Evolutionary conservation across 2,113 vertebrate species (phyloP), one percentile per base, ranked within the genome.

Genomic region (Tachysurus vachellii): DNA sequence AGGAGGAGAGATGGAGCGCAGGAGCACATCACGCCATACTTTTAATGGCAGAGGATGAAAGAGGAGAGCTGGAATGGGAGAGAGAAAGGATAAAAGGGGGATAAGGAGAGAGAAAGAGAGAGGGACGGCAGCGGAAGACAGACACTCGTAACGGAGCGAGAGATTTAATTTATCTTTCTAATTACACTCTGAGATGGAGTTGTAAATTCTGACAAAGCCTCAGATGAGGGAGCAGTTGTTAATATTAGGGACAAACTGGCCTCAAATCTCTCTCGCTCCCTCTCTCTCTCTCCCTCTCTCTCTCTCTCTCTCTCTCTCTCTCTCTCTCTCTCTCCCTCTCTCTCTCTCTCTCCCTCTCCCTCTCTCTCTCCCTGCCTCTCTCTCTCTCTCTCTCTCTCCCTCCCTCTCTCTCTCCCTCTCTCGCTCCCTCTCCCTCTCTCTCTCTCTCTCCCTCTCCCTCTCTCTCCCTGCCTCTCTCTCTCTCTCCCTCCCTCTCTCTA

Each of bases 31-130:
- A 91, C 85, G 88, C 81, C 92, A 86, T 94, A 95, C 90, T 93
- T 92, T 92, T 80, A 84, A 85, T 94, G 94, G 93, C 92, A 80
- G 88, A 77, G 88, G 90, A 92, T 94, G 89, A 94, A 94, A 94
- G 95, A 88, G 94, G 93, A 2, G 92, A 92, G 95, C 95, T 95
- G 88, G 91, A 95, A 95, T 88, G 94, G 91, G 54, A 93, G 94
- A 95, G 94, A 90, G 75, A 47, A 64, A 11, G 85, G 92, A 31
- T 86, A 93, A 89, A 92, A 71, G 28, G 92, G 94, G 92, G 84
- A 92, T 84, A 79, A 80, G 89, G 71, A 50, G 77, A 21, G 47
- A 50, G 66, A 82, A n/a, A 71, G 28, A 57, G 26, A 31, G 64
- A 80, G 47, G 17, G 64, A 71, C 59, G 57, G 42, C 19, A 21